Evolutionary conservation across 2,113 vertebrate species (phyloP), one percentile per base, ranked within the genome.

Genomic region (Amphilophus citrinellus): DNA sequence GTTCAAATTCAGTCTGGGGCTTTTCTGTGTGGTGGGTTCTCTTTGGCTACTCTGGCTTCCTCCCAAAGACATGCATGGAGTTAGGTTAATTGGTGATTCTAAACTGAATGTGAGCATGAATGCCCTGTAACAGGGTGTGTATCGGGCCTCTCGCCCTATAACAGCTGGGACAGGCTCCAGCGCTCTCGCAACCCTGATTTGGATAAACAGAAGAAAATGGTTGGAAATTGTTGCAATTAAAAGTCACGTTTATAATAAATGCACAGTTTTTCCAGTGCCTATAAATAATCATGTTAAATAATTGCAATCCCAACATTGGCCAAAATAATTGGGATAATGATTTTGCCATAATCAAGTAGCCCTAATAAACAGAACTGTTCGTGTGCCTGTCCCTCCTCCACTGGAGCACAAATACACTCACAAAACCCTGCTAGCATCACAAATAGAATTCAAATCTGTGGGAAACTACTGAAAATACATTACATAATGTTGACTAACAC

Each of bases 391-490:
- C 17, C 44, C 1, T 53, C 44, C 44, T 53, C 27, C 44, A 73
- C 4, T 32, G 9, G 30, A 53, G 30, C 15, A 56, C 18, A 56
- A 18, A 56, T 20, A 56, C 18, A 71, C 66, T 53, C 24, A 4
- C 66, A 73, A 73, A 73, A 73, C 66, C 30, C 44, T 18, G 65
- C 5, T 50, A 32, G 2, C 27, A 17, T 32, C 44, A 73, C 17
- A 53, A 53, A 73, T 18, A 73, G 47, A 73, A 20, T n/a, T 35
- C 17, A 32, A 56, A 73, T 73, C 68, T 56, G 68, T 73, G 27
- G 27, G 47, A 73, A 73, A 73, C 6, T 71, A 35, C 68, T 56
- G 10, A 73, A 56, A 35, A 73, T 27, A 73, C 68, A 56, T 73
- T 73, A 73, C 27, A 73, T 73, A 73, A 73, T 5, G 10, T 73